phyloP scores from a whole-genome alignment of 2,113 vertebrate species.

The Plestiodon gilberti region DNA sequence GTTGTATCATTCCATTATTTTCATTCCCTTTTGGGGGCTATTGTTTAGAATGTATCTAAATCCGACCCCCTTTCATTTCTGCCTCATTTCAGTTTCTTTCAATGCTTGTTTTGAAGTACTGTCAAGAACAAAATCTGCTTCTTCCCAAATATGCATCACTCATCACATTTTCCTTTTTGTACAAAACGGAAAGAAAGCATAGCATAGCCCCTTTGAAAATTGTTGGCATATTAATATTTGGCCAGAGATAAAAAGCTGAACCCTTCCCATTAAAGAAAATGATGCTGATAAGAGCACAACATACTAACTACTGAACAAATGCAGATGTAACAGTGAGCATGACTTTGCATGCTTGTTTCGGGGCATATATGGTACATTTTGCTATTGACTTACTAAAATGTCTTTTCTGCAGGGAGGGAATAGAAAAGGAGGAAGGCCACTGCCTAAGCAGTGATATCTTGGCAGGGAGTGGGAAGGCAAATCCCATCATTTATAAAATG shows the following conservation, averaged over 20 bases:
- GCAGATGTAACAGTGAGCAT: not conserved
- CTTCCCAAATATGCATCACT: slow-evolving; percentile 14
- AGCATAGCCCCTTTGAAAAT: not conserved
- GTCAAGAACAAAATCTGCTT: slow-evolving; percentile 7
- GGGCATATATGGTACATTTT: slow-evolving; percentile 9
- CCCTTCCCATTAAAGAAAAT: slow-evolving; percentile 1
- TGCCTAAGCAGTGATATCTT: slow-evolving; percentile 52
- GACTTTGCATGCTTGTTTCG: not conserved
- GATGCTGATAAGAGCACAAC: slow-evolving; percentile 1
- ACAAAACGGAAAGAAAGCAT: not conserved
- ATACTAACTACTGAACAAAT: not conserved
- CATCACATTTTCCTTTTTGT: not conserved
- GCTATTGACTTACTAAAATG: slow-evolving; percentile 60
- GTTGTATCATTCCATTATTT: slow-evolving; percentile 47
- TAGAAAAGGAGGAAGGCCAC: slow-evolving; percentile 39
- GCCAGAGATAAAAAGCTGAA: not conserved
- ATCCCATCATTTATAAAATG: slow-evolving; percentile 59
- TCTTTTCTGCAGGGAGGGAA: slow-evolving; percentile 18
- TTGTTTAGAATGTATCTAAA: slow-evolving; percentile 28
- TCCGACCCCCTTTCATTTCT: slow-evolving; percentile 1
- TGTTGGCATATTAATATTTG: slow-evolving; percentile 40
- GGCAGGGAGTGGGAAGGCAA: slow-evolving; percentile 46
- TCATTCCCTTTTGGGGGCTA: not conserved
- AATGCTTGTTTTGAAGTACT: not conserved
- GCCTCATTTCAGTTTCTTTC: not conserved